Percentiles rank a stretch among this genome's conserved stretches.
phyloP scores from a whole-genome alignment of 2,797 vertebrate species.

The Amblyopsis hoosieri region DNA sequence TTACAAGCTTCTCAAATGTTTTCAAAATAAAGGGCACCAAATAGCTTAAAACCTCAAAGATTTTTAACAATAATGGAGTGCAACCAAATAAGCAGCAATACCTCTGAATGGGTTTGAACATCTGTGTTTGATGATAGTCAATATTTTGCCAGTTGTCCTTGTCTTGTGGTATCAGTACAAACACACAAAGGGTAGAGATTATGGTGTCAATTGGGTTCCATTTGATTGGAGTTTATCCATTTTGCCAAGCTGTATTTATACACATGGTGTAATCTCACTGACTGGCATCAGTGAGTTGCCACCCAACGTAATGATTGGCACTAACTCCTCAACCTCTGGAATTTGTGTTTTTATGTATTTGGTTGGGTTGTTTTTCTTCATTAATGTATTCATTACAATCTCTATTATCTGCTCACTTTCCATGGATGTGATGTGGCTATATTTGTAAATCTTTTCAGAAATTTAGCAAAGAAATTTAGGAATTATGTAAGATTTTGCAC shows the following conservation, averaged over 20 bases:
- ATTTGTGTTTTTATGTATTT: constrained; percentile 1
- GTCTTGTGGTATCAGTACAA: constrained; percentile 60
- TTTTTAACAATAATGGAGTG: constrained; percentile 34
- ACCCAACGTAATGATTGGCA: constrained; percentile 37
- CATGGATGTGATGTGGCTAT: too few species aligned
- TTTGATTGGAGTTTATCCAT: constrained; percentile 70
- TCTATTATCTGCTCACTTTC: too few species aligned
- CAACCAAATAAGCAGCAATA: constrained; percentile 59
- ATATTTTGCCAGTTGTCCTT: constrained; percentile 65
- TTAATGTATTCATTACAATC: too few species aligned
- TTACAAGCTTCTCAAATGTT: neutral
- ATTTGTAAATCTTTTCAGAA: too few species aligned
- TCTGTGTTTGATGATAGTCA: constrained; percentile 77
- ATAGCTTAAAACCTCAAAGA: neutral
- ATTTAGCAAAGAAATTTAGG: too few species aligned
- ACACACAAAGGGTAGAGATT: constrained; percentile 53
- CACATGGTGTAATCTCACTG: constrained; percentile 58
- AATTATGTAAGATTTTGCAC: too few species aligned
- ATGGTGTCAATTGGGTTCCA: constrained; percentile 42
- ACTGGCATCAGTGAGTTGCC: constrained; percentile 49
- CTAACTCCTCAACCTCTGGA: constrained; percentile 17
- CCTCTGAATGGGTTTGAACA: constrained; percentile 76
- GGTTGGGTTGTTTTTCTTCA: constrained; percentile 3
- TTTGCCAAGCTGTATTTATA: constrained; percentile 67
- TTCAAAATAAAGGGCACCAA: neutral